phyloP scores from a whole-genome alignment of 2,797 vertebrate species.

The Etheostoma nigrum region DNA sequence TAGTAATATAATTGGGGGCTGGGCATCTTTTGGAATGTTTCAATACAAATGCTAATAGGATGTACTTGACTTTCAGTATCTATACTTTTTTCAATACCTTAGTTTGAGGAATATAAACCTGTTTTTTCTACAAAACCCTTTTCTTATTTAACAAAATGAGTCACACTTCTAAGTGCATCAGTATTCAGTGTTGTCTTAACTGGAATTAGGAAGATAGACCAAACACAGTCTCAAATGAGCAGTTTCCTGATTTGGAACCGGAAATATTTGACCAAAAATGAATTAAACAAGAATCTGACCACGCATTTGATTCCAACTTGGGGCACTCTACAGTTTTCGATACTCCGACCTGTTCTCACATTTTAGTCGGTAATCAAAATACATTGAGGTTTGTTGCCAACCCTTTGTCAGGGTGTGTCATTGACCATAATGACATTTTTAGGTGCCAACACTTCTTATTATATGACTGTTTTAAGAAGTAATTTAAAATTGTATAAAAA shows the following conservation, averaged over 20 bases:
- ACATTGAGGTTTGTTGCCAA: neutral
- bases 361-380: constrained; percentile 2
- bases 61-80: neutral
- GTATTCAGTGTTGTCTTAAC: neutral
- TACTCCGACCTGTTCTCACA: neutral
- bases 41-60: neutral
- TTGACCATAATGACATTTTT: neutral
- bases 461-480: constrained; percentile 10
- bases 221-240: neutral
- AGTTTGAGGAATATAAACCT: neutral
- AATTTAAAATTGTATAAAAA: constrained; percentile 16
- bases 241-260: neutral
- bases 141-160: neutral
- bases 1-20: neutral
- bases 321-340: neutral
- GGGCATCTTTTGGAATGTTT: neutral
- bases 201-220: neutral
- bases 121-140: neutral
- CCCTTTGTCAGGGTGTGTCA: neutral
- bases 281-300: constrained; percentile 2
- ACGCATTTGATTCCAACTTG: neutral
- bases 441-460: neutral
- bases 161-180: neutral
- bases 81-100: neutral
- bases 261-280: constrained; percentile 4